Evolutionary conservation across 2,888 invertebrate species (phyloP), one percentile per base, ranked within the genome.

Genomic region (Tiphia femorata): DNA sequence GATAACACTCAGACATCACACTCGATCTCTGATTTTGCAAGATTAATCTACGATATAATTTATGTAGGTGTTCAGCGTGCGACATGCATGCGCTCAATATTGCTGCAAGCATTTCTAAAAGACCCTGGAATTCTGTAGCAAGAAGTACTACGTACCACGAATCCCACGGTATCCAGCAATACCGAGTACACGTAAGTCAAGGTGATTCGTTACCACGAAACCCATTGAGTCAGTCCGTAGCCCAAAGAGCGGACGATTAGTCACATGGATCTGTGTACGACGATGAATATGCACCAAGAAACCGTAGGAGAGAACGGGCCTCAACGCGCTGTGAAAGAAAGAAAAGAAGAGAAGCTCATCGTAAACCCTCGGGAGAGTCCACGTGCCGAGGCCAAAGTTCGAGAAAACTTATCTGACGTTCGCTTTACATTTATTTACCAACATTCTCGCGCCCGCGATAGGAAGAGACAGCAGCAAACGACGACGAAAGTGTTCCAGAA

Each of bases 401-500:
- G 38, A 23, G 16, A n/a, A n/a, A 21, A 52, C 49, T 62, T 63
- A 63, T 65, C 58, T 60, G 14, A 16, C 47, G 25, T 56, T 48
- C 30, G 19, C n/a, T 48, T 40, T 43, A 41, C 40, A 59, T 67
- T 67, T 70, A 70, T 65, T 62, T 67, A 65, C 55, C 54, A 67
- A 65, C 56, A 65, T 51, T 47, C 35, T 4, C 16, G 29, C 29
- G 29, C 17, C 23, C 27, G 3, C 21, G 7, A 37, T 23, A 17
- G 23, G 20, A 46, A 30, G 35, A 7, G n/a, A 17, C 21, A 10
- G 3, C 17, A 14, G 35, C 35, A 6, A 25, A 25, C 8, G 42
- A 12, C 12, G 21, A 16, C 7, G 20, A 23, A 35, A 59, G 19
- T 4, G 21, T 19, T 42, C 12, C 35, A 53, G 20, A 58, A 57